Evolutionary conservation across 2,113 vertebrate genomes (phyloP), one percentile per base, ranked within the genome.

Genomic region (Vanacampus margaritifer): DNA sequence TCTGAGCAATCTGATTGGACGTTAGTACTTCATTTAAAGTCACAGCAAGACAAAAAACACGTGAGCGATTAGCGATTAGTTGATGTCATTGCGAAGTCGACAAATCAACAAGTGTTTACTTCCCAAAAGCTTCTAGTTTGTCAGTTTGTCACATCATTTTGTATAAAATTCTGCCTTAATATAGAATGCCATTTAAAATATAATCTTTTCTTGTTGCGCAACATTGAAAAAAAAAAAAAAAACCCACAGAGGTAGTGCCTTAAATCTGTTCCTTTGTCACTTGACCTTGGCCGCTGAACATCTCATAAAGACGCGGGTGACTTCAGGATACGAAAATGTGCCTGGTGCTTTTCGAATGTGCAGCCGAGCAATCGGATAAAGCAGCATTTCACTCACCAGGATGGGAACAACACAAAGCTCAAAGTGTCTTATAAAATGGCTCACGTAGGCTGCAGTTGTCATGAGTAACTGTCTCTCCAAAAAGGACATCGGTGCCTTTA

Each of bases 221-320:
- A 6, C 19, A 19, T 50, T 19, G 7, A 4, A 6, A 5, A 7
- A 17, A 21, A 7, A 19, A 17, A 1, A 19, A 5, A 1, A 11
- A 9, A 1, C 69, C 53, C 36, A 10, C 10, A 45, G 35, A 35
- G n/a, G n/a, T 54, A 39, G 35, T 7, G 32, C 50, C 48, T 65
- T 32, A 60, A 41, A 58, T 70, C 48, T 75, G 16, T 28, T 68
- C 23, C 11, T 26, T 43, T 74, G 63, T 74, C 60, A 64, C 43
- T 61, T 69, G 59, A 51, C 56, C 69, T 6, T 73, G 68, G 54
- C 36, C 63, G 69, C 48, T 48, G 9, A 51, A 32, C 26, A 32
- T 57, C 26, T 57, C 54, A 3, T 54, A 24, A 11, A 26, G 23
- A 54, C 23, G 23, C 23, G 12, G 51, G 24, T 54, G 23, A n/a